Evolutionary conservation across 2,797 vertebrate genomes (phyloP), one percentile per base, ranked within the genome.

Genomic region (Pangasius sanitwongsei): DNA sequence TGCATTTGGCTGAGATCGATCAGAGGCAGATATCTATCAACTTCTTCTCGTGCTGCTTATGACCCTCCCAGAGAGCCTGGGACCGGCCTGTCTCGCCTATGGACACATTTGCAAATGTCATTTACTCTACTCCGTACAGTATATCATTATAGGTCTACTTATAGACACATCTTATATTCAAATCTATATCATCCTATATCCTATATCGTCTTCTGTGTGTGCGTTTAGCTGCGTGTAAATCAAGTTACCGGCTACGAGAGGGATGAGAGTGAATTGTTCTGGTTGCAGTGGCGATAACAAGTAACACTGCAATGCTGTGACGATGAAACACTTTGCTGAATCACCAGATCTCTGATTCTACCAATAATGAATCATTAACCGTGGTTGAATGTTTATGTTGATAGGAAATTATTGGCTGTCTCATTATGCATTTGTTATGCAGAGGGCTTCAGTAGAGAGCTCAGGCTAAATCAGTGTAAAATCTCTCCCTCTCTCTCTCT

Each of bases 1-100:
- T 94, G 94, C 94, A 94, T 95, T 94, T 95, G 93, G 91, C 67
- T 89, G 91, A 81, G 92, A 96, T 96, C 93, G 95, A 96, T 96
- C 95, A 91, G 91, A 94, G 86, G 92, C 92, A 88, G 93, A 91
- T 91, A 91, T 92, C 91, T 91, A 87, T 91, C 87, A 87, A 87
- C 87, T 86, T 88, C 88, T 90, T 89, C 44, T 50, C 81, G 82
- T 91, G 87, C 86, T 91, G 86, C 90, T 88, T 83, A 82, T 91
- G 89, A 86, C 90, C 67, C 80, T 90, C 83, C 83, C 85, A 63
- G 69, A 84, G 67, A 87, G 70, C 77, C 83, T 80, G 87, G 85
- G 74, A 84, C 78, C 16, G n/a, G n/a, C 65, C 85, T 69, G 81
- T 85, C 83, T 83, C 82, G 78, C 37, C 50, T 34, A 61, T 59